Percentiles rank a stretch among this genome's conserved stretches.
These are phyloP conservation scores for Bicyclus anynana DNA, from an alignment of 1,140 invertebrate species.

Conservation along the genomic window DNA sequence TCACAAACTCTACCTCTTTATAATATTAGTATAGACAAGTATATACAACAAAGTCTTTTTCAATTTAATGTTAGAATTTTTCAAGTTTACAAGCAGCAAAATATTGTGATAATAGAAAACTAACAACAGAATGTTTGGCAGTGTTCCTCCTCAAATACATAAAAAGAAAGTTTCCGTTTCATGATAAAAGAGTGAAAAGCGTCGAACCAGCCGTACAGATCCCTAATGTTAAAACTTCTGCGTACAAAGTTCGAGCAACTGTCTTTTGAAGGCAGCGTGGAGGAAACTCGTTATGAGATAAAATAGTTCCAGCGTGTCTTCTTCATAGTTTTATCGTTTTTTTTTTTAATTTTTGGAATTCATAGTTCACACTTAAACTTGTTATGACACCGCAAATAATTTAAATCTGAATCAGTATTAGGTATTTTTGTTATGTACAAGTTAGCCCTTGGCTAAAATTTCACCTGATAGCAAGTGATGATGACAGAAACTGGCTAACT, in stretches of 20 bases:
- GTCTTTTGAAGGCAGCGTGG: conserved; percentile 5
- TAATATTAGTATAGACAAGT: too few relatives aligned
- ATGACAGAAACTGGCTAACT: too few relatives aligned
- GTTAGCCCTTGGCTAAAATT: too few relatives aligned
- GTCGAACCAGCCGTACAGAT: conserved; percentile 4
- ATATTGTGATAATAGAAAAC: not conserved
- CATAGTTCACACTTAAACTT: not conserved
- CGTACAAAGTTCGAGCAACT: conserved; percentile 1
- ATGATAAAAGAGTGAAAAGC: conserved; percentile 5
- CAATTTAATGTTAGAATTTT: too few relatives aligned
- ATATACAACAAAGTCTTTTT: too few relatives aligned
- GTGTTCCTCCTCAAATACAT: not conserved
- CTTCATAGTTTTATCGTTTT: conserved; percentile 1
- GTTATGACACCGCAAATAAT: too few relatives aligned
- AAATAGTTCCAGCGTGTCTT: conserved; percentile 9
- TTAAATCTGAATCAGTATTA: too few relatives aligned
- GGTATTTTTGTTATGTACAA: too few relatives aligned
- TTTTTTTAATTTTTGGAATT: not conserved
- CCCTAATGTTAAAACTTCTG: conserved; percentile 9
- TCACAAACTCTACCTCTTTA: too few relatives aligned
- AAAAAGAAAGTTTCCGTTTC: not conserved
- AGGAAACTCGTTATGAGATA: conserved; percentile 15
- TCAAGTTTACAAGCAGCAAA: too few relatives aligned
- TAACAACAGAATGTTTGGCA: not conserved
- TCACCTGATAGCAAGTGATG: too few relatives aligned